Base-by-base conservation (phyloP, 1,140 invertebrate genomes). In the Spodoptera frugiperda region DNA sequence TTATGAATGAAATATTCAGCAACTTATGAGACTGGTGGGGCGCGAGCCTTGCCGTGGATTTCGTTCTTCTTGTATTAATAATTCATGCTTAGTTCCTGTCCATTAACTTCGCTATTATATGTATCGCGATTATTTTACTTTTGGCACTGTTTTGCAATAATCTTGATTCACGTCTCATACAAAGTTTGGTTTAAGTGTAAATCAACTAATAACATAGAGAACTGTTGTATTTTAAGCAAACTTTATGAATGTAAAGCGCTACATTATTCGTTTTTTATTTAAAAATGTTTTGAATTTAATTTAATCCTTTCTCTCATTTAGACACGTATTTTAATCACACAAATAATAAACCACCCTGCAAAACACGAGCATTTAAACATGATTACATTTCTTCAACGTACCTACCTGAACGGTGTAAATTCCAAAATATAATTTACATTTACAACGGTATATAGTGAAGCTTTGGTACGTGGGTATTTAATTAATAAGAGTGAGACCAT, bases 391-490 rank as follows among this genome's bases (percentile, higher is more conserved):
- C 51, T 54, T 54, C 11, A 39, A 39, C 33, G 6, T 39, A 10
- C 6, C 33, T 39, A 39, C 33, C 33, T 39, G 33, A 39, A 54
- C 51, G 51, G 54, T 57, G 17, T 25, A 30, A 59, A 25, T 33
- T 15, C 39, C 15, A 46, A 65, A 65, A 15, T 44, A 17, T 65
- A 65, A 65, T 65, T 46, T 65, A 39, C 55, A 59, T 59, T 25
- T 33, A 59, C 55, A 59, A 33, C 14, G 12, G 57, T 61, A 61
- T 39, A 15, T 61, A 61, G 14, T 61, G 14, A 46, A 48, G 21
- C 17, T 46, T 67, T 19, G 9, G 63, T 49, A 67, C 63, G 63
- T 65, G 51, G 33, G 39, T 67, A 67, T 67, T 67, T 67, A 46
- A 67, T 67, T 67, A 67, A 17, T 19, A 48, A 15, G 44, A 48